Base-by-base conservation (phyloP, 2,888 invertebrate genomes). In the Acronicta aceris region DNA sequence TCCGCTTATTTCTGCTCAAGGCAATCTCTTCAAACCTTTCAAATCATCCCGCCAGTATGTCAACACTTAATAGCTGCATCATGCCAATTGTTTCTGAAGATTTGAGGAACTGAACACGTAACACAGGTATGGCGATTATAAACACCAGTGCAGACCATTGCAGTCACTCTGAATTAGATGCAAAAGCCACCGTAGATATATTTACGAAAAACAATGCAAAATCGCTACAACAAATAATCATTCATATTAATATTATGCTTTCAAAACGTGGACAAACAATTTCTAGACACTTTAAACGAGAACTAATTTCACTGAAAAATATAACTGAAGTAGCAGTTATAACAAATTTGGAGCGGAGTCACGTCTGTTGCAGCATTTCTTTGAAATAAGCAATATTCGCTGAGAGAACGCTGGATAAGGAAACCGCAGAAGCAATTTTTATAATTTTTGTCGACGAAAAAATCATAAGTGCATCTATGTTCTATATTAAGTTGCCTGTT, bases 311-410 rank as follows among this genome's bases (percentile, higher is more conserved):
- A 38, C 6, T n/a, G 38, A 38, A 38, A 38, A 38, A 38, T 38
- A n/a, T n/a, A 38, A 38, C 38, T 1, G n/a, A 38, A 38, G 38
- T 38, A 56, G 21, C 10, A 21, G 7, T 55, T 42, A 42, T 33
- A 27, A 13, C 13, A 13, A 53, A 42, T 48, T n/a, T 52, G 17
- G 21, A 49, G 12, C 48, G 33, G 8, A 38, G 48, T 52, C 54
- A 59, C 62, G 68, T 63, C 58, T 33, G 17, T 38, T 49, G 52
- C 58, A 68, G 41, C 2, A 15, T 40, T 49, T 46, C 12, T 49
- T 41, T 43, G 27, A 42, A 53, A 56, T 43, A 40, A 48, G 25
- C 43, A 51, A 46, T 27, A 33, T 54, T 9, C 25, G 13, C 47
- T 46, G 12, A 9, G 16, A 21, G 27, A 40, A 43, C 30, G 56